Conservation (phyloP, 2,888 invertebrate genomes). For the Papilio protenor region DNA sequence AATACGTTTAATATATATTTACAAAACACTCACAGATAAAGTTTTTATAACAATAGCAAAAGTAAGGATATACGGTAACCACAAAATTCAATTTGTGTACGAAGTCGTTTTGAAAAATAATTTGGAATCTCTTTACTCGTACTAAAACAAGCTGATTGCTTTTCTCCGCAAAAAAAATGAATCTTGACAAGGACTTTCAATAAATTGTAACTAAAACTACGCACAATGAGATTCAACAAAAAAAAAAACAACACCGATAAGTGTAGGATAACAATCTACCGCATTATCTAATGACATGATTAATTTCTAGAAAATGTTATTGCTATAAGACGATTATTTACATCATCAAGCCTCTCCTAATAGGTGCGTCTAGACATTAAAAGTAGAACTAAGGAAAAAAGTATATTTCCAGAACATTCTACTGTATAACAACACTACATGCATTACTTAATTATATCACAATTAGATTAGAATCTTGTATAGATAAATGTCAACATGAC, state of each 20-base stretch:
- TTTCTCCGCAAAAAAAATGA: neutral
- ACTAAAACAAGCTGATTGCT: neutral
- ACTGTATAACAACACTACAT: conserved; percentile 62
- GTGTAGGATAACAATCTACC: conserved; percentile 27
- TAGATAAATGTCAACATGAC: conserved; percentile 54
- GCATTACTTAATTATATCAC: conserved; percentile 75
- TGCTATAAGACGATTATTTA: conserved; percentile 55
- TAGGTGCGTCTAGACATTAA: conserved; percentile 51
- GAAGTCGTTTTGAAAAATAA: neutral
- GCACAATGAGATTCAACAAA: no score
- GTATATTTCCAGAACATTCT: conserved; percentile 51
- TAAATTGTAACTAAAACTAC: conserved; percentile 28
- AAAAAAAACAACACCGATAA: conserved; percentile 44
- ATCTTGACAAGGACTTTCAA: neutral
- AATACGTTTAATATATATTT: conserved; percentile 81
- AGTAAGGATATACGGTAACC: conserved; percentile 8
- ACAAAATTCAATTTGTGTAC: neutral
- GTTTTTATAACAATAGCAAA: conserved; percentile 48
- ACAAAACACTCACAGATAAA: conserved; percentile 72
- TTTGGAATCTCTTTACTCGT: neutral
- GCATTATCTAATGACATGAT: conserved; percentile 24
- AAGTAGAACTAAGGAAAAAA: conserved; percentile 65
- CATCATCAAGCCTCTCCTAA: conserved; percentile 48
- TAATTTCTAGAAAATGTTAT: conserved; percentile 49
- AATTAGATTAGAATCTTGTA: conserved; percentile 81